Base-by-base conservation (phyloP, 2,888 invertebrate species). In the Crematogaster levior region DNA sequence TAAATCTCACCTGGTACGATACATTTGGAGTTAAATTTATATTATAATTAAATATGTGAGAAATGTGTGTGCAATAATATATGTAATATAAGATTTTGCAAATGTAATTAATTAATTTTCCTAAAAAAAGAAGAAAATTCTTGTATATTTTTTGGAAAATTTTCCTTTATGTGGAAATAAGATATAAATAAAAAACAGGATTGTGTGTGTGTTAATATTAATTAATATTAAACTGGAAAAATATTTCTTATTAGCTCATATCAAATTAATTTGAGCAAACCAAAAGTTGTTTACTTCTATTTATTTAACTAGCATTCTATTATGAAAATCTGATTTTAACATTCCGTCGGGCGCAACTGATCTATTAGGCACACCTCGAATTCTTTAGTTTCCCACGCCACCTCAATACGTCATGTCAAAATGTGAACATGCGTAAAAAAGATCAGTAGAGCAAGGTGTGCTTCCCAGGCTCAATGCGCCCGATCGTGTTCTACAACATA, bases 31-130 rank as follows among this genome's bases (percentile, higher is more conserved):
- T 40, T 65, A 18, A 56, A 34, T 68, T 43, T 24, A 65, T 40
- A 65, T 30, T 75, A n/a, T 65, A 37, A 75, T 75, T 40, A 27
- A 75, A 75, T 34, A 48, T 12, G 12, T n/a, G n/a, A n/a, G 10
- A n/a, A 53, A 43, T 43, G n/a, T n/a, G n/a, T 4, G 9, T 3
- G n/a, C 1, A 48, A 34, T 34, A 46, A 30, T n/a, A 34, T 43
- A 18, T 24, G 30, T n/a, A n/a, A n/a, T n/a, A n/a, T n/a, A n/a
- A 73, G 30, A 18, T 3, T 21, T 46, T 43, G 9, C 9, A 73
- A 72, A 56, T 40, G 12, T 34, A 61, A 61, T 61, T 61, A 61
- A 73, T 34, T 61, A 61, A 73, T 34, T 46, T 0, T 60, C 12
- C 15, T 58, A 15, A 3, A 30, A 58, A 3, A 15, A 12, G 18